Evolutionary conservation across 2,888 invertebrate genomes (phyloP), one percentile per base, ranked within the genome.

Genomic region (Ganaspis brasiliensis): DNA sequence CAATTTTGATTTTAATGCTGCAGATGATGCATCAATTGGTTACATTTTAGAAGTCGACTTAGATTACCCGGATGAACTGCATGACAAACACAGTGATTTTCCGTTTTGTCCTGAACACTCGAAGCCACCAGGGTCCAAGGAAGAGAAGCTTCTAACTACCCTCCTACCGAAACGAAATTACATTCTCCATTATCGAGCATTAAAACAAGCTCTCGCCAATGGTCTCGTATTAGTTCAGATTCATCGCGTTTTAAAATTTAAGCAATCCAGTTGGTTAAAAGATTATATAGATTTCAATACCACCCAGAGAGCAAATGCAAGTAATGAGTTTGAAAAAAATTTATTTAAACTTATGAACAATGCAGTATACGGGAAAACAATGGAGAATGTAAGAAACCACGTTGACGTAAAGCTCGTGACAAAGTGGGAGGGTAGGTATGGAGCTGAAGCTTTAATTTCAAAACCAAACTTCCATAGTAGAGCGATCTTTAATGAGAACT

Each of bases 381-480:
- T 5, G 82, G 84, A 79, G 31, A 31, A 31, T 6, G 31, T 31
- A 6, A 2, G 31, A 31, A 31, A 31, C 2, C 31, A 31, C 31
- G 31, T 31, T 31, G 31, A 31, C 6, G 31, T 31, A 31, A 31
- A 31, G 31, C 31, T 31, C 31, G 31, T 31, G 31, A 31, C 31
- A 31, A 31, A 31, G 31, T 31, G 31, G 31, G 31, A 31, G 31
- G 31, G 31, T 31, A 31, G 31, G 31, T 31, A 31, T 31, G 31
- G 31, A 31, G 31, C 31, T 31, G 31, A 31, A 31, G 71, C 75
- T 1, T 74, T 79, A 5, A 84, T 87, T 5, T 55, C 82, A 6
- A 79, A 81, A 78, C 83, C 88, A 0, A 87, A 90, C 80, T 91
- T 90, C 81, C 86, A 89, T 37, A 87, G 84, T 76, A 90, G 83